These are phyloP conservation scores for Ectemnius lituratus DNA, from an alignment of 2,888 invertebrate species.

Conservation along the genomic window DNA sequence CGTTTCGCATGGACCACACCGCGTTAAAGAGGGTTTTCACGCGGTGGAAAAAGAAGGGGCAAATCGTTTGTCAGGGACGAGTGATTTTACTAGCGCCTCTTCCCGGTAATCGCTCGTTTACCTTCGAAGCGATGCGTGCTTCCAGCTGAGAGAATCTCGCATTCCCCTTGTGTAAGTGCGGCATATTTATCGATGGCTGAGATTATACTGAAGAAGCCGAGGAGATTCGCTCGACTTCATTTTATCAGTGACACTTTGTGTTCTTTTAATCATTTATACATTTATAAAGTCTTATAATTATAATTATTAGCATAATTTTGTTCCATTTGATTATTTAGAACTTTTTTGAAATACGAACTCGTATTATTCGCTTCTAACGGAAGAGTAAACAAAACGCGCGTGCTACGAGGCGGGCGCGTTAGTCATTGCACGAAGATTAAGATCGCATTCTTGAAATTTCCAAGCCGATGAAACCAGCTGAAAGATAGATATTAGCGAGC, in stretches of 20 bases:
- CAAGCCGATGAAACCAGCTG: conserved; percentile 45
- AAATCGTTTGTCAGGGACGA: conserved; percentile 3
- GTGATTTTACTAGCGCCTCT: conserved; percentile 5
- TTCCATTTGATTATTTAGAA: too few species aligned
- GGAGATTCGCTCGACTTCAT: too few species aligned
- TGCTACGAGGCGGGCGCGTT: conserved; percentile 15
- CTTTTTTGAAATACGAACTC: background rate
- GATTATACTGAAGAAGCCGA: too few species aligned
- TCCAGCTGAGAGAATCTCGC: background rate
- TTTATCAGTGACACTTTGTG: too few species aligned
- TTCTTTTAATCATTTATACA: too few species aligned
- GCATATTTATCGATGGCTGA: too few species aligned
- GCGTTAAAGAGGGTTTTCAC: conserved; percentile 5
- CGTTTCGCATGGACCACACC: too few species aligned
- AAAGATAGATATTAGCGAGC: conserved; percentile 40
- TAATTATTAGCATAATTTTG: too few species aligned
- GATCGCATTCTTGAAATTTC: conserved; percentile 57
- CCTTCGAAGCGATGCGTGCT: conserved; percentile 2
- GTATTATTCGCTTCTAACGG: background rate
- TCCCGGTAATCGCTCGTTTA: conserved; percentile 5
- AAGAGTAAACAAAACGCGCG: conserved; percentile 2
- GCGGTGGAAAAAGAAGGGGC: background rate
- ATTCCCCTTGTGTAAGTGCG: too few species aligned
- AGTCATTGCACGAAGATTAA: conserved; percentile 41
- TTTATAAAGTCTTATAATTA: too few species aligned